Evolutionary conservation across 2,797 vertebrate species (phyloP), one percentile per base, ranked within the genome.

Genomic region (Saxicola maurus): DNA sequence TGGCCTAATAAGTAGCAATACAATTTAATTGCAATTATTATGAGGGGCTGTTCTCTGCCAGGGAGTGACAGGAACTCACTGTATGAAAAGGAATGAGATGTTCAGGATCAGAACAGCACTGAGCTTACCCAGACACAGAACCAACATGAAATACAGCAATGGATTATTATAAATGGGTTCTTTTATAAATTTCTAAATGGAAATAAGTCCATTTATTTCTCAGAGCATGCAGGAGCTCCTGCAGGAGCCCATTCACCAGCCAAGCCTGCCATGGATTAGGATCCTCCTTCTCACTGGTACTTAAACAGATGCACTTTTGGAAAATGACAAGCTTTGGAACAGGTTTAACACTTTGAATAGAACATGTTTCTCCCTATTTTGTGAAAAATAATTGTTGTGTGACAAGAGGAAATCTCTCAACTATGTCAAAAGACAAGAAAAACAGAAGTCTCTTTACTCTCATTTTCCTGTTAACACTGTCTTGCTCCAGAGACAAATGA

Each of bases 281-380:
- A 86, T 75, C 59, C 46, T 91, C 46, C 61, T 90, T 80, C 89
- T 92, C 61, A 74, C 42, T 79, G 56, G 35, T 76, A 40, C 77
- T 94, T 82, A 80, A 94, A 92, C 71, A 93, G 57, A 83, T 86
- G 37, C 76, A 79, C 81, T 84, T 82, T 40, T 49, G 79, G 65
- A 40, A 90, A 94, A 69, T 80, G 13, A 56, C 67, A 79, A 72
- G 74, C 38, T 90, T 85, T 73, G 71, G 55, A 75, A 72, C 55
- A 73, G 66, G 85, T 83, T 88, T 79, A 77, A 60, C 27, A 57
- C 57, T 80, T 53, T 1, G 40, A 73, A 69, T 17, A 45, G 74
- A 76, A 52, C 46, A 27, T 9, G 48, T 55, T 81, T 48, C 62
- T 72, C 48, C 13, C 38, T 20, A 10, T 79, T 82, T 81, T 62